phyloP scores from a whole-genome alignment of 1,140 invertebrate genomes.

The Stenopsyche tienmushanensis region DNA sequence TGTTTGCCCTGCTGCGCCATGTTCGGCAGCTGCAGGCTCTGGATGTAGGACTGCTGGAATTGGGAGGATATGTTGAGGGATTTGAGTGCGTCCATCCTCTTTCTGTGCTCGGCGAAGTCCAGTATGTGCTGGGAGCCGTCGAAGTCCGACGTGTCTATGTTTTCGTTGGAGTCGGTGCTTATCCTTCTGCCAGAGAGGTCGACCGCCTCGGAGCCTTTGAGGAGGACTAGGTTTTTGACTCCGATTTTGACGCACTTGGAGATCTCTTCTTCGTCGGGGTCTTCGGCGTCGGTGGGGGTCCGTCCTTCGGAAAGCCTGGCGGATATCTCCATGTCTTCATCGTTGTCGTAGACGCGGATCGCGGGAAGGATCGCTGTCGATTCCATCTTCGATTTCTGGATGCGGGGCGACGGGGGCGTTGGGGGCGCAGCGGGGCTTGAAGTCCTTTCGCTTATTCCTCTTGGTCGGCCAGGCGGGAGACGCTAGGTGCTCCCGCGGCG shows the following conservation, averaged over 20 bases:
- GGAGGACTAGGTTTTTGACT: constrained; percentile 54
- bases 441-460: constrained; percentile 68
- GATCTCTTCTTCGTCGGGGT: constrained; percentile 46
- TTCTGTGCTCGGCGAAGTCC: constrained; percentile 37
- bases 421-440: constrained; percentile 64
- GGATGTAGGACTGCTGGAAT: constrained; percentile 54
- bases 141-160: constrained; percentile 45
- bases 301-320: constrained; percentile 3
- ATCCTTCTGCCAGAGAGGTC: constrained; percentile 52
- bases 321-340: constrained; percentile 44
- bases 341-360: constrained; percentile 51
- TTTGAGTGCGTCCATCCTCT: constrained; percentile 26
- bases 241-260: constrained; percentile 48
- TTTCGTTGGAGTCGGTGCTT: constrained; percentile 56
- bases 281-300: constrained; percentile 41
- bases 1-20: constrained; percentile 14
- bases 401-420: constrained; percentile 53
- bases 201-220: constrained; percentile 51
- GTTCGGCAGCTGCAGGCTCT: constrained; percentile 50
- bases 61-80: constrained; percentile 36
- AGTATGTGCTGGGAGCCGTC: constrained; percentile 9
- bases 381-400: constrained; percentile 52
- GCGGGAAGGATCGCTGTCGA: constrained; percentile 46
- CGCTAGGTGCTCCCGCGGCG: constrained; percentile 51
- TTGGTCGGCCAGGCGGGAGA: constrained; percentile 58